Evolutionary conservation across 2,113 vertebrate genomes (phyloP), one percentile per base, ranked within the genome.

Genomic region (Pristiophorus japonicus): DNA sequence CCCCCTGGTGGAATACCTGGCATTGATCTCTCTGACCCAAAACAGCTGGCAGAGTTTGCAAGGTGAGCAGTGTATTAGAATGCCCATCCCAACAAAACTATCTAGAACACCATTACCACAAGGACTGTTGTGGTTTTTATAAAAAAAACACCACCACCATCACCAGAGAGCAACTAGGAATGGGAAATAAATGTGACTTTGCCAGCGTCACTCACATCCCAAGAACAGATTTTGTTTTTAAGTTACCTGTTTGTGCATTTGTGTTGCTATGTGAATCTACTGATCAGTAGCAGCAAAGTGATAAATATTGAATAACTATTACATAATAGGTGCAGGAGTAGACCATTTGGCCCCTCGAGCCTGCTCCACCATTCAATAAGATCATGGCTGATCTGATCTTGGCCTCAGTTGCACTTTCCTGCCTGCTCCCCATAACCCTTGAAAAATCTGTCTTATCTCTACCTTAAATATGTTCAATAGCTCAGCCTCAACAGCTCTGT

Each of bases 41-140:
- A 99, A 96, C 99, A 99, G 96, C 97, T 99, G 97, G 99, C 99
- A 96, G 99, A 99, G 97, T 99, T 99, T 97, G 99, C 99, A 96
- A 98, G 99, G 99, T 99, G 97, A 97, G 98, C 63, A 73, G 7
- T 91, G 34, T 30, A 42, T 45, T 22, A 12, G 24, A 34, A 20
- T 51, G 4, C 65, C 45, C 4, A 14, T 42, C 45, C 55, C 11
- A 38, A 47, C 65, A 47, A 51, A 67, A 73, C 12, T 14, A 16
- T 47, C 34, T 30, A 3, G 90, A 75, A 12, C 12, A 24, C 38
- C 34, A 27, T 67, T 66, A 14, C 11, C 14, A 91, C 5, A n/a
- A 0, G 4, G 88, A 20, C 16, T 65, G 59, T 30, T 63, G 18
- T 38, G n/a, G 1, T 63, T 81, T n/a, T n/a, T n/a, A n/a, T n/a